A percentile compares a stretch with the other conserved stretches of the same genome.
Conservation (phyloP, 2,113 vertebrate genomes). For the Malaclemys terrapin region DNA sequence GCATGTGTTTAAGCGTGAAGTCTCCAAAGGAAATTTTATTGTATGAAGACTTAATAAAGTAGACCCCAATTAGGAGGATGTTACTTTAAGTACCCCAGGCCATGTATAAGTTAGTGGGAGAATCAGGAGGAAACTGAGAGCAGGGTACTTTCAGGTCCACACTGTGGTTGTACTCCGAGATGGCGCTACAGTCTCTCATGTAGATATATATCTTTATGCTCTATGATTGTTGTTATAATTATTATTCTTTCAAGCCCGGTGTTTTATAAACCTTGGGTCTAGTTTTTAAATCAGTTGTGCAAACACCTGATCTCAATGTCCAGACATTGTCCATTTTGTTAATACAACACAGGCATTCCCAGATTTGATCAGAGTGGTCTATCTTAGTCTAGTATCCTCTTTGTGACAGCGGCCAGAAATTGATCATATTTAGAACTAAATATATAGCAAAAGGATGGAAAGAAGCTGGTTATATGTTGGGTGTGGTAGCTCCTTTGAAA, state of each 20-base stretch:
- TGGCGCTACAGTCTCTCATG: background rate
- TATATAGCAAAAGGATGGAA: background rate
- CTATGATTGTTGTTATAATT: too few species aligned
- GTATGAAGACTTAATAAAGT: background rate
- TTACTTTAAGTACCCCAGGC: background rate
- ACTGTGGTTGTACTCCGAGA: background rate
- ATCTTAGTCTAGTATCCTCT: background rate
- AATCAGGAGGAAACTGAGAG: background rate
- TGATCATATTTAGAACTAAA: background rate
- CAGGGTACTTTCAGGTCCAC: background rate
- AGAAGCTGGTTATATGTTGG: background rate
- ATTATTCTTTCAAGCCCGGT: background rate
- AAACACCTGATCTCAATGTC: background rate
- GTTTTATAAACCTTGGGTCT: background rate
- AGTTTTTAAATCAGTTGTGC: background rate
- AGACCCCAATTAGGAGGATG: background rate
- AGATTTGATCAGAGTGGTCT: background rate
- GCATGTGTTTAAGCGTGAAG: background rate
- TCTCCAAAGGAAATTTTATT: background rate
- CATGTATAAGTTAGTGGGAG: background rate
- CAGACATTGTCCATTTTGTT: background rate
- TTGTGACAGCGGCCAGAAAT: background rate
- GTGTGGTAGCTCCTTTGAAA: background rate
- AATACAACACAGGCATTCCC: background rate
- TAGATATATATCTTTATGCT: background rate